These are phyloP conservation scores for Ceriagrion tenellum DNA, from an alignment of 2,888 invertebrate genomes.

Conservation along the genomic window DNA sequence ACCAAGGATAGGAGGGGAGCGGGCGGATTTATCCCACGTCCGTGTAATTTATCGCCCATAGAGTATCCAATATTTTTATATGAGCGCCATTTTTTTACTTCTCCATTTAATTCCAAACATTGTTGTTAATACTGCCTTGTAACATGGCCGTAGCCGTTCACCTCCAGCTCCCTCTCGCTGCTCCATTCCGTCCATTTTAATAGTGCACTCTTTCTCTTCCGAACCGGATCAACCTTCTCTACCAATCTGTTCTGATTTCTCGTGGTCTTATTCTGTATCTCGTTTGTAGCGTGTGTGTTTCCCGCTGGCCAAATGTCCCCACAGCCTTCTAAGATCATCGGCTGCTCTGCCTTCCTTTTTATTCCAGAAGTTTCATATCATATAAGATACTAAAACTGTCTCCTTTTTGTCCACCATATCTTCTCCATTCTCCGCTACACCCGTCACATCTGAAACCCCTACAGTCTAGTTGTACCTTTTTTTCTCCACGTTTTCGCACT, in stretches of 20 bases:
- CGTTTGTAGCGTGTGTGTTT: too few relatives aligned
- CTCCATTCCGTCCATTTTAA: not conserved
- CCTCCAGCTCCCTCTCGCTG: not conserved
- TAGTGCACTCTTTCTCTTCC: not conserved
- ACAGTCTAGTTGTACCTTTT: too few relatives aligned
- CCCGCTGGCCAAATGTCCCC: too few relatives aligned
- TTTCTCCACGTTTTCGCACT: too few relatives aligned
- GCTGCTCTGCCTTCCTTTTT: too few relatives aligned
- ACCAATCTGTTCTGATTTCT: not conserved
- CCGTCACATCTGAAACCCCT: too few relatives aligned
- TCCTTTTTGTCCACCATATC: too few relatives aligned
- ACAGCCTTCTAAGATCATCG: too few relatives aligned
- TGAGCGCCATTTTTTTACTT: not conserved
- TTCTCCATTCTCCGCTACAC: too few relatives aligned
- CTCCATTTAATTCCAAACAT: not conserved
- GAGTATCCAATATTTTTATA: not conserved
- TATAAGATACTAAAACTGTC: too few relatives aligned
- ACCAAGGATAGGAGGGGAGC: not conserved
- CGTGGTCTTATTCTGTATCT: not conserved
- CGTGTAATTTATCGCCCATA: slow-evolving; percentile 17
- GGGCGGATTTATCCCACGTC: not conserved
- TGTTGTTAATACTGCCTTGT: not conserved
- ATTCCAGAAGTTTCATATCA: too few relatives aligned
- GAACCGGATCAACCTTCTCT: not conserved
- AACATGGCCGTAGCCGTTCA: not conserved